Conservation (phyloP, 1,140 invertebrate genomes). For the Drosophila chauvacae region DNA sequence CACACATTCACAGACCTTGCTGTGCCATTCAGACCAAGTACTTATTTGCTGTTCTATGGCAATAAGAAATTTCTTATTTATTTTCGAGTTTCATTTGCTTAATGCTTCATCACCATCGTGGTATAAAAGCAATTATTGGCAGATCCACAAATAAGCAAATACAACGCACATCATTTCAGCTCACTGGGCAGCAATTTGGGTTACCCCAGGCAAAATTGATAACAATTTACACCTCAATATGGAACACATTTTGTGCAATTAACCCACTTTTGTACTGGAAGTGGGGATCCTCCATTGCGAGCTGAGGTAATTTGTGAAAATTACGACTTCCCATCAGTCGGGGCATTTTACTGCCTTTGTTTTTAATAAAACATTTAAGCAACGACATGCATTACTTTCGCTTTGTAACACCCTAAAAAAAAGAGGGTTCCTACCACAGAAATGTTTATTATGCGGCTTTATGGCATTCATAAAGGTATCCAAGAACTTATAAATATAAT, state of each 20-base stretch:
- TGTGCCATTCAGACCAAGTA: not conserved
- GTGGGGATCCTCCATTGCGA: conserved; percentile 29
- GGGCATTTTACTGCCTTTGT: conserved; percentile 59
- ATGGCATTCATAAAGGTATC: not conserved
- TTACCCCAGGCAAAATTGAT: conserved; percentile 58
- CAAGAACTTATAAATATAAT: not conserved
- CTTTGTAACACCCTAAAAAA: conserved; percentile 27
- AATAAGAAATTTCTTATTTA: conserved; percentile 2
- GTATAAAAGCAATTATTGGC: conserved; percentile 21
- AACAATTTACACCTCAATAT: conserved; percentile 76
- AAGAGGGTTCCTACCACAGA: not conserved
- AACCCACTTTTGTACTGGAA: conserved; percentile 52
- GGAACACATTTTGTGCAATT: conserved; percentile 57
- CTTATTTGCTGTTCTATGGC: conserved; percentile 15
- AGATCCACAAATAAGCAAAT: conserved; percentile 40
- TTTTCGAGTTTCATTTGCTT: conserved; percentile 10
- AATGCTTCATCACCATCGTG: conserved; percentile 19
- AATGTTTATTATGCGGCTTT: not conserved
- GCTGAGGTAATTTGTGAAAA: conserved; percentile 65
- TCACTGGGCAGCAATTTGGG: conserved; percentile 37
- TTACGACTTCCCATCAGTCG: conserved; percentile 61
- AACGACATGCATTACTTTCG: conserved; percentile 45
- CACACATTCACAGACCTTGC: not conserved
- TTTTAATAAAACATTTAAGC: conserved; percentile 40
- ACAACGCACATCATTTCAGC: conserved; percentile 26